phyloP scores from a whole-genome alignment of 1,140 invertebrate genomes.

The Caerostris darwini region DNA sequence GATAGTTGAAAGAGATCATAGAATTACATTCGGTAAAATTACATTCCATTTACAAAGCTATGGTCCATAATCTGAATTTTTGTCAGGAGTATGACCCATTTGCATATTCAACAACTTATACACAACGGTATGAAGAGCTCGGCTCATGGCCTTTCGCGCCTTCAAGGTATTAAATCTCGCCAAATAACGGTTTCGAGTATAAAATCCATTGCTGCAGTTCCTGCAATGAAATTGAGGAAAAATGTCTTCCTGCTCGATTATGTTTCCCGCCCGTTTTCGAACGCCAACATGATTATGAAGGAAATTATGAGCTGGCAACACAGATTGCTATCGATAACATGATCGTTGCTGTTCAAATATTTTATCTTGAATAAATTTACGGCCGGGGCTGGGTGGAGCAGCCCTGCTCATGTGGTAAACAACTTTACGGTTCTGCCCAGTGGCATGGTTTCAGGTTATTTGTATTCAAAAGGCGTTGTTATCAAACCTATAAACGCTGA shows the following conservation, averaged over 20 bases:
- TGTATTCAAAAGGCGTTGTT: constrained; percentile 51
- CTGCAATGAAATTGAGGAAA: constrained; percentile 25
- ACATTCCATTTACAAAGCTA: no score
- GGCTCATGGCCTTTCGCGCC: background rate
- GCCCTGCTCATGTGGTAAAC: background rate
- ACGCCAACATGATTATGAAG: constrained; percentile 14
- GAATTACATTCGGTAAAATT: no score
- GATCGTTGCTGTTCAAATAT: background rate
- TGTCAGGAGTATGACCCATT: background rate
- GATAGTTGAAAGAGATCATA: no score
- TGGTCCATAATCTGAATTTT: no score
- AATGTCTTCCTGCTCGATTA: constrained; percentile 48
- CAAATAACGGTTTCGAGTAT: background rate
- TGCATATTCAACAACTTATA: background rate
- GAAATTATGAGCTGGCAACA: constrained; percentile 35
- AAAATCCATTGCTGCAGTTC: background rate
- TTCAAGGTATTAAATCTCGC: background rate
- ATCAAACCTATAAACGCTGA: constrained; percentile 54
- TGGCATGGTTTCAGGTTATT: constrained; percentile 15
- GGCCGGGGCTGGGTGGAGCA: background rate
- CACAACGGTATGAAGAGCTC: background rate
- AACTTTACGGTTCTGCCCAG: background rate
- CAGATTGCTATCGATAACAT: constrained; percentile 49
- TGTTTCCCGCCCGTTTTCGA: background rate
- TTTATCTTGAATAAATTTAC: constrained; percentile 49